Evolutionary conservation across 2,888 invertebrate genomes (phyloP).

Genomic region (Polia nebulosa): DNA sequence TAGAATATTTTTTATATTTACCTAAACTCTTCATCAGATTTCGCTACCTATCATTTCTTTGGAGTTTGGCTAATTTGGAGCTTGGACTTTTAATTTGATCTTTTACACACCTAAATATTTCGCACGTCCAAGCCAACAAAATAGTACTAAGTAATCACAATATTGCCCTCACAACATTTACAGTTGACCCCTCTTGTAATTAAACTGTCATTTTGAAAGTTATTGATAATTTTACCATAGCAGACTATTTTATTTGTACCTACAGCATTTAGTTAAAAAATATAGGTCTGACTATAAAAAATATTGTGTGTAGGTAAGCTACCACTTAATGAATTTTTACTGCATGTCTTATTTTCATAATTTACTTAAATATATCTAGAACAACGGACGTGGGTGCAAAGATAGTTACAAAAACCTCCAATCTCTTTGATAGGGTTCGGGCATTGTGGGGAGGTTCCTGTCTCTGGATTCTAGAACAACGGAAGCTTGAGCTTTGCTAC

Average conservation of each 20-base stretch:
- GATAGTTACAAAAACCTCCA: background rate
- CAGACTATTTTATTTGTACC: slow-evolving; percentile 5
- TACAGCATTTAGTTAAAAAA: background rate
- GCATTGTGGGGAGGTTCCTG: background rate
- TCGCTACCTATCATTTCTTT: background rate
- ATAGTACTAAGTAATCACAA: background rate
- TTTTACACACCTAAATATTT: too few species aligned
- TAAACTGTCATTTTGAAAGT: background rate
- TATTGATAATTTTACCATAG: slow-evolving; percentile 8
- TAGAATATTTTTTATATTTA: background rate
- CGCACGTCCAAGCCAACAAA: background rate
- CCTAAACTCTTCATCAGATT: background rate
- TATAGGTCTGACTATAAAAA: background rate
- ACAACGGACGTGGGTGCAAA: slow-evolving; percentile 5
- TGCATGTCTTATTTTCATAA: slow-evolving; percentile 1
- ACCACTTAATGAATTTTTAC: background rate
- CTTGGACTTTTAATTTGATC: too few species aligned
- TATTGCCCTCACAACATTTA: background rate
- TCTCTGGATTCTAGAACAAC: background rate
- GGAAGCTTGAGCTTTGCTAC: background rate
- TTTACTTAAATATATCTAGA: background rate
- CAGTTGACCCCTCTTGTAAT: background rate
- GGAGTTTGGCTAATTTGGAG: too few species aligned
- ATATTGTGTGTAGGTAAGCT: slow-evolving; percentile 9
- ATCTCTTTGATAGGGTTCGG: background rate